Evolutionary conservation across 1,140 invertebrate species (phyloP).

Genomic region (Sycophila sp.): DNA sequence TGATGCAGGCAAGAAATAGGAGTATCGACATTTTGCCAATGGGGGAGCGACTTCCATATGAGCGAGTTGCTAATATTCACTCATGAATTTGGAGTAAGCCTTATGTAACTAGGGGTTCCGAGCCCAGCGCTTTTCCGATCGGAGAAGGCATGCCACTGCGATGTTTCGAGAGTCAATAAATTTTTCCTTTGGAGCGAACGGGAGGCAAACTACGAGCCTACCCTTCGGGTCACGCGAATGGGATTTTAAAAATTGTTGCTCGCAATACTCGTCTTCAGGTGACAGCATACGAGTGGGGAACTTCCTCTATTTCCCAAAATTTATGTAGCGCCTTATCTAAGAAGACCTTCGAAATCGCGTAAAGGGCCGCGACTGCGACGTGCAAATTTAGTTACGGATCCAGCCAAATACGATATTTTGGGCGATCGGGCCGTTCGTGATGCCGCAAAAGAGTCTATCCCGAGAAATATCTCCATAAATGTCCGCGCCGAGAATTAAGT

Average conservation of each 20-base stretch:
- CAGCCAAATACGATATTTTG: slow-evolving; percentile 37
- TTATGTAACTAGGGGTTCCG: not conserved
- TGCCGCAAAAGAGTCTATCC: slow-evolving; percentile 8
- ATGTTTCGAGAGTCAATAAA: not conserved
- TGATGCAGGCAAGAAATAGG: not conserved
- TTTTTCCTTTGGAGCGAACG: not conserved
- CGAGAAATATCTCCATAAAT: slow-evolving; percentile 4
- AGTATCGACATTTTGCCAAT: too few species aligned
- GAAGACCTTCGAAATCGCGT: too few species aligned
- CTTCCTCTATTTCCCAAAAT: not conserved
- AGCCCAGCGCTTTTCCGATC: not conserved
- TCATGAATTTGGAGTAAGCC: not conserved
- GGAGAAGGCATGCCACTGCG: not conserved
- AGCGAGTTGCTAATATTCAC: not conserved
- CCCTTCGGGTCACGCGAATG: not conserved
- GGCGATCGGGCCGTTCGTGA: slow-evolving; percentile 5
- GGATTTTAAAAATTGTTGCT: not conserved
- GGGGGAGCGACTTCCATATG: not conserved
- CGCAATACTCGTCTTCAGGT: not conserved
- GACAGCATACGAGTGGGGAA: not conserved
- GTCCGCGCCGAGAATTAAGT: slow-evolving; percentile 32
- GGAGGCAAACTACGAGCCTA: not conserved
- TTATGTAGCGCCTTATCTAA: too few species aligned
- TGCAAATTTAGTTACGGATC: too few species aligned
- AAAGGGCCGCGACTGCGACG: too few species aligned